phyloP scores from a whole-genome alignment of 2,797 vertebrate species.

The Cyclura pinguis region DNA sequence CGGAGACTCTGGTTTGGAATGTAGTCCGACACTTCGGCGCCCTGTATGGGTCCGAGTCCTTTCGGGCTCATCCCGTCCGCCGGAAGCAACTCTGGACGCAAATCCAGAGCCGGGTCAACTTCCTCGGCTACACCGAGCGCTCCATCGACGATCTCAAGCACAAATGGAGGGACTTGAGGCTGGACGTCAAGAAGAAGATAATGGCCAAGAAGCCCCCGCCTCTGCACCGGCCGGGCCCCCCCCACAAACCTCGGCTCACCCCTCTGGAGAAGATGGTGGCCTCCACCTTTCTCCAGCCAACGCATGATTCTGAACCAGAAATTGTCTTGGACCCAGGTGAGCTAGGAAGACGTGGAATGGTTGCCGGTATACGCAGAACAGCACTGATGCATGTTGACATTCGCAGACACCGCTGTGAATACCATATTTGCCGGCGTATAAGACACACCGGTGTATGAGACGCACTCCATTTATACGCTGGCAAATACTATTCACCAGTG shows the following conservation, averaged over 20 bases:
- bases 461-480: too few relatives aligned
- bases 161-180: constrained; percentile 77
- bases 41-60: constrained; percentile 77
- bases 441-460: too few relatives aligned
- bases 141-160: constrained; percentile 81
- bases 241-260: constrained; percentile 72
- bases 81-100: constrained; percentile 79
- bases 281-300: constrained; percentile 71
- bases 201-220: constrained; percentile 73
- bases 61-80: constrained; percentile 76
- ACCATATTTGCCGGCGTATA: too few relatives aligned
- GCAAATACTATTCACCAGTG: too few relatives aligned
- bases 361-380: rapidly evolving
- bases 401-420: too few relatives aligned
- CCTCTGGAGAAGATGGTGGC: constrained; percentile 77
- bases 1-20: constrained; percentile 77
- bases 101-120: constrained; percentile 79
- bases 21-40: constrained; percentile 78
- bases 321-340: constrained; percentile 76
- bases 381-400: not conserved
- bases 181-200: constrained; percentile 79
- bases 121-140: constrained; percentile 77
- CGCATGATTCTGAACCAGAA: constrained; percentile 69
- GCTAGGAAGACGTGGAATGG: not conserved
- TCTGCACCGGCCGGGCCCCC: constrained; percentile 58